Evolutionary conservation across 2,113 vertebrate genomes (phyloP).

Genomic region (Urocolius indicus): DNA sequence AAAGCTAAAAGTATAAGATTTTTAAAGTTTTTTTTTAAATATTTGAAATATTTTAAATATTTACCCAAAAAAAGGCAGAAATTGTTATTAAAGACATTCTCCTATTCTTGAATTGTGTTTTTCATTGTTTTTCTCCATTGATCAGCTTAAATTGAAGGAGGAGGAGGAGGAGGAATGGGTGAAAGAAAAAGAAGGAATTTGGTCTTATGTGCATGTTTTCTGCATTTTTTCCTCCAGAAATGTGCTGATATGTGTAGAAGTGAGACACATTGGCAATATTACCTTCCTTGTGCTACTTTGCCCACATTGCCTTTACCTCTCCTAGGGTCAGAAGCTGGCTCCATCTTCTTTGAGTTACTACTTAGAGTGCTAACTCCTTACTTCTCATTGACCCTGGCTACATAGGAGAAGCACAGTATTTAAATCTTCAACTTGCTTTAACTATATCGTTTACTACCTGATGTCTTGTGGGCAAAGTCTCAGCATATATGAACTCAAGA

Average conservation of each 20-base stretch:
- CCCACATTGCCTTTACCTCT: neutral
- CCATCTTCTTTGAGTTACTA: neutral
- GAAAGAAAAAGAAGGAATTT: neutral
- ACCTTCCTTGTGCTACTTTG: neutral
- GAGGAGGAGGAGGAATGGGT: neutral
- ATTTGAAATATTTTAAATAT: too few relatives aligned
- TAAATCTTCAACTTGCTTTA: neutral
- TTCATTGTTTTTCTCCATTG: neutral
- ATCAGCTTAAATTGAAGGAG: neutral
- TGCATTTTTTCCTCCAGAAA: neutral
- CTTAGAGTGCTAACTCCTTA: neutral
- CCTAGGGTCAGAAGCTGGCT: neutral
- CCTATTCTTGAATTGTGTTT: neutral
- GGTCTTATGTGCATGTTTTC: neutral
- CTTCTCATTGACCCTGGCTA: neutral
- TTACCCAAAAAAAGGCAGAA: neutral
- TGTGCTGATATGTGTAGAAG: accelerated
- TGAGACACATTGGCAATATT: accelerated
- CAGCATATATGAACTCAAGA: neutral
- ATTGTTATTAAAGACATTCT: neutral
- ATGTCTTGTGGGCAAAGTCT: neutral
- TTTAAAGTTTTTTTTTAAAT: neutral
- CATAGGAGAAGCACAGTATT: neutral
- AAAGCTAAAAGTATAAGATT: neutral
- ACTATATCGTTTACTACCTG: neutral